A percentile compares a stretch with the other conserved stretches of the same genome.
Conservation (phyloP, 2,797 vertebrate genomes). For the Mus spretus region DNA sequence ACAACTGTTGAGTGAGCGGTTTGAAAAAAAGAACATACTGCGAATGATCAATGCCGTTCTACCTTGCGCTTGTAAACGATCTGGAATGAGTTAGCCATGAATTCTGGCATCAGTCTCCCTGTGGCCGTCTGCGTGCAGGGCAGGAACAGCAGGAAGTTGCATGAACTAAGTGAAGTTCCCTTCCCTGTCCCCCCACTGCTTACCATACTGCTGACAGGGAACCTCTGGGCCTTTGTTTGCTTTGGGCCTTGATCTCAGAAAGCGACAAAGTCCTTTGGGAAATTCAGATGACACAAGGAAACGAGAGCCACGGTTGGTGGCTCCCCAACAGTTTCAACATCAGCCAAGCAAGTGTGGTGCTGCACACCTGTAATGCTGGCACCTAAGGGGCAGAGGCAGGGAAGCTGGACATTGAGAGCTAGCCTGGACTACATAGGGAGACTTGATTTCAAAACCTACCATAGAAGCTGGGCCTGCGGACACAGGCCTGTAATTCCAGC, state of each 20-base stretch:
- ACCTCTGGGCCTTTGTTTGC: neutral
- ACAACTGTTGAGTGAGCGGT: neutral
- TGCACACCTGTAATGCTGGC: neutral
- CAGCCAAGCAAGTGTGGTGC: neutral
- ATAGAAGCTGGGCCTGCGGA: neutral
- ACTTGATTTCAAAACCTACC: neutral
- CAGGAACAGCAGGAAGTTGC: neutral
- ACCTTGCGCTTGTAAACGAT: neutral
- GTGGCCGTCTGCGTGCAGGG: neutral
- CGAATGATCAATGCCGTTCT: neutral
- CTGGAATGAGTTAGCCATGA: neutral
- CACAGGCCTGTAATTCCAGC: neutral
- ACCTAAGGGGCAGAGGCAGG: neutral
- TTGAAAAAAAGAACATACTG: neutral
- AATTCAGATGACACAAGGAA: neutral
- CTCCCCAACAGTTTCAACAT: neutral
- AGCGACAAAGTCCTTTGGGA: neutral
- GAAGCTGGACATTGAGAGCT: neutral
- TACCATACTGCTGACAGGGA: neutral
- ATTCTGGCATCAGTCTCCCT: neutral
- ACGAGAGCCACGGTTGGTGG: neutral
- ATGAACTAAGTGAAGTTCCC: neutral
- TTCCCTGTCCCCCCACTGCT: slow-evolving; percentile 23
- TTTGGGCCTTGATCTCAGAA: slow-evolving; percentile 16
- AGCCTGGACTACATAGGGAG: neutral